These are phyloP conservation scores for Neodiprion virginianus DNA, from an alignment of 1,140 invertebrate genomes.

Conservation along the genomic window DNA sequence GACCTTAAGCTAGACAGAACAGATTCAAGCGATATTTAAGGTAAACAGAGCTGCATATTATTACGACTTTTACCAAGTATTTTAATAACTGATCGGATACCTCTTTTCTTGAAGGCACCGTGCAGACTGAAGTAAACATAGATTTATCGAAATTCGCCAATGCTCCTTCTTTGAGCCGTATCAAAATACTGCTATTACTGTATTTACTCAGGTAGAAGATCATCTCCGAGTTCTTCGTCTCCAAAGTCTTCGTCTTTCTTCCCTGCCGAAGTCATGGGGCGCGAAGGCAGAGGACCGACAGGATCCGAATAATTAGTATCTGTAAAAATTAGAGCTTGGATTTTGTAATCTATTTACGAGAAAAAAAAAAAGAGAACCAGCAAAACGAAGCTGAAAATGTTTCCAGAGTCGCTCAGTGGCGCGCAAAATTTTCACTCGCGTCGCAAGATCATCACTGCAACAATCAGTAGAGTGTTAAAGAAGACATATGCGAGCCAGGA, in stretches of 20 bases:
- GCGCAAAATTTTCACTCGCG: background rate
- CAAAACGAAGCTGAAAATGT: background rate
- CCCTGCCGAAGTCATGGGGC: constrained; percentile 78
- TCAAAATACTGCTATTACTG: no score
- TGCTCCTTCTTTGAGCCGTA: no score
- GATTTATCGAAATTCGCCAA: no score
- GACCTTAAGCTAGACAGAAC: no score
- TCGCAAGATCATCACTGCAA: background rate
- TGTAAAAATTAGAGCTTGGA: constrained; percentile 44
- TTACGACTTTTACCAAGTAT: no score
- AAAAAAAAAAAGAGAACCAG: constrained; percentile 32
- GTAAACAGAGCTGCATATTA: no score
- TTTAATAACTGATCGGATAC: no score
- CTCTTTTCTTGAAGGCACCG: no score
- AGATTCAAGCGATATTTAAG: no score
- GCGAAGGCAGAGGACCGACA: constrained; percentile 73
- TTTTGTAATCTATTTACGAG: constrained; percentile 24
- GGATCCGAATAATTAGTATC: constrained; percentile 78
- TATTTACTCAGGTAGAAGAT: constrained; percentile 77
- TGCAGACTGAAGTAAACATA: no score
- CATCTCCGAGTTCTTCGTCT: constrained; percentile 82
- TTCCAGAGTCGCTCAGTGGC: background rate
- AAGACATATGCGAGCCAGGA: constrained; percentile 34
- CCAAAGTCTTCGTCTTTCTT: constrained; percentile 80
- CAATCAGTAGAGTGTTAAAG: constrained; percentile 16